Base-by-base conservation (phyloP, 2,888 invertebrate genomes). In the Ischnus inquisitorius region DNA sequence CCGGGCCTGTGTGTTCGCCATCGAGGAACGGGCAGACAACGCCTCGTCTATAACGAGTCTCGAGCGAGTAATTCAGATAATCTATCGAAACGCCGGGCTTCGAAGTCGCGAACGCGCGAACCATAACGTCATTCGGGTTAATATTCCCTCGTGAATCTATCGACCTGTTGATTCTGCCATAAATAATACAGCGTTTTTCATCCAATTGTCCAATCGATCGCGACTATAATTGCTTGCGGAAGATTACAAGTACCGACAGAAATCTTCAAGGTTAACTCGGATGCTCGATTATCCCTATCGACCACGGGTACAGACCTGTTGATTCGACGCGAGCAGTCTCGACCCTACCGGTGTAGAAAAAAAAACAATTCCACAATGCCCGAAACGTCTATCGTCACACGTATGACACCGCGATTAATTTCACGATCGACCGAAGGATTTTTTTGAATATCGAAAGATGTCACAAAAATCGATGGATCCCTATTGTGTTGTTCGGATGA, bases 271-370 rank as follows among this genome's bases (percentile, higher is more conserved):
- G 1, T 43, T n/a, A 60, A 57, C 46, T 43, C 57, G 54, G 39
- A 43, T 5, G 12, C 19, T 10, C 51, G 16, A 68, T 28, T 41
- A 48, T 48, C 39, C 5, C 43, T 25, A 8, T 67, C 34, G 19
- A 8, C 28, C 28, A 22, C n/a, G 6, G 28, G 78, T 87, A 89
- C 88, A 85, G 90, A 89, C 90, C 89, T 89, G 90, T 90, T 90
- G 90, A 89, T 89, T 88, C 88, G 5, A 3, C 19, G 22, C 54
- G 19, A 12, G 22, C 19, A 54, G 54, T 54, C 22, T 54, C 10
- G 12, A 12, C 10, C 0, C 10, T 54, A 22, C 8, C 22, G 54
- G 12, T 54, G 19, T 34, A 34, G 8, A 34, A 34, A 34, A 34
- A 34, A 34, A 34, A 34, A 34, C 34, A 34, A 34, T 34, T 34